A percentile compares a stretch with the other conserved stretches of the same genome.
Evolutionary conservation across 2,888 invertebrate genomes (phyloP).

Genomic region (Sminthurides aquaticus): DNA sequence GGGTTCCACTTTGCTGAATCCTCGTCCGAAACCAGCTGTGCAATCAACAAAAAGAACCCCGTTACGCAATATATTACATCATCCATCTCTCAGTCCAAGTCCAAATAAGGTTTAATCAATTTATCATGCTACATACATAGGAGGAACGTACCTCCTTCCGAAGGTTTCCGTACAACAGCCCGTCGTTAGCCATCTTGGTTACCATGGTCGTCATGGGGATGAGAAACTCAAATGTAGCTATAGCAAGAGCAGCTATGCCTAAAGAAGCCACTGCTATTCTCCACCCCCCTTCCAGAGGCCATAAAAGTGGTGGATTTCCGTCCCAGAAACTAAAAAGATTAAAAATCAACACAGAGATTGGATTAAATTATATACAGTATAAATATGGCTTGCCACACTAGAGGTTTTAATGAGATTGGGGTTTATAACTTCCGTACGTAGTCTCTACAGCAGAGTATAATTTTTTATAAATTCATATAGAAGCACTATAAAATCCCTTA

Average conservation of each 20-base stretch:
- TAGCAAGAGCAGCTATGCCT: constrained; percentile 37
- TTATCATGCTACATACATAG: background rate
- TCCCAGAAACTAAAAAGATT: constrained; percentile 39
- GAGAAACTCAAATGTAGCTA: constrained; percentile 42
- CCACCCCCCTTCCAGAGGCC: constrained; percentile 42
- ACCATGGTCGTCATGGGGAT: constrained; percentile 35
- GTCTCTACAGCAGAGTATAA: no score
- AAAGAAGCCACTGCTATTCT: constrained; percentile 37
- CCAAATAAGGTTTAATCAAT: no score
- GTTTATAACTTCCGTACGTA: no score
- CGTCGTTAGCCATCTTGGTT: constrained; percentile 41
- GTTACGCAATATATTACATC: no score
- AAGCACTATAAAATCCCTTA: constrained; percentile 20
- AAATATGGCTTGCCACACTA: background rate
- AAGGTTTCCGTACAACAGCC: constrained; percentile 41
- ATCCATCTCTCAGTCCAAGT: background rate
- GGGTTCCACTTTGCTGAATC: constrained; percentile 29
- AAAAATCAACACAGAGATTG: background rate
- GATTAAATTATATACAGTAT: constrained; percentile 9
- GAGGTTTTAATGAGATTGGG: no score
- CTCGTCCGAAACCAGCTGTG: background rate
- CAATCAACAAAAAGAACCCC: background rate
- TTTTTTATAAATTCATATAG: no score
- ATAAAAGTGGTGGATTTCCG: constrained; percentile 41
- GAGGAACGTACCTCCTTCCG: constrained; percentile 33